Conservation (phyloP, 2,888 invertebrate genomes). For the Phytoseiulus persimilis region DNA sequence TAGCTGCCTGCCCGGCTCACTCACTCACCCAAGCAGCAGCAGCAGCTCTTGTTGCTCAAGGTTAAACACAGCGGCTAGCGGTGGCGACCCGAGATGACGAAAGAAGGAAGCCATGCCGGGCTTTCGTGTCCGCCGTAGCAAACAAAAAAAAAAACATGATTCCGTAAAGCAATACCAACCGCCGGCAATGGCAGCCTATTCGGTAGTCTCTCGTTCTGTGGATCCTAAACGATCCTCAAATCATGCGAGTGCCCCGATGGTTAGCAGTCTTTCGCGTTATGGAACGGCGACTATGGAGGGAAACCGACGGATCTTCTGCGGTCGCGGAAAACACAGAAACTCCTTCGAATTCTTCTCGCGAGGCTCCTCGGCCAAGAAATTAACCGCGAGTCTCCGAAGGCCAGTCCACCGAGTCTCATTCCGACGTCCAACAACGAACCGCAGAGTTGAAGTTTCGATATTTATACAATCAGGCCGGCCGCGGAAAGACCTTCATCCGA, state of each 20-base stretch:
- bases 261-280: too few species aligned
- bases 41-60: slow-evolving; percentile 5
- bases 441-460: not conserved
- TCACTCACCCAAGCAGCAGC: not conserved
- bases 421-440: not conserved
- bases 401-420: not conserved
- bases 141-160: not conserved
- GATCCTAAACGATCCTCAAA: not conserved
- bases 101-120: not conserved
- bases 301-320: too few species aligned
- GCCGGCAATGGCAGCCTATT: not conserved
- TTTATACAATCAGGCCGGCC: not conserved
- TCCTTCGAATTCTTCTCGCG: too few species aligned
- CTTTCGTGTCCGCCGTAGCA: not conserved
- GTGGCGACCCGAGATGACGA: not conserved
- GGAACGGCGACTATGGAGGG: too few species aligned
- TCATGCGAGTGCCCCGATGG: too few species aligned
- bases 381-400: not conserved
- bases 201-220: not conserved
- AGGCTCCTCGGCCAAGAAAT: not conserved
- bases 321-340: too few species aligned
- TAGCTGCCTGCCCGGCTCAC: not conserved
- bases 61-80: slow-evolving; percentile 5
- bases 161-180: not conserved
- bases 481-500: not conserved